Evolutionary conservation across 2,797 vertebrate genomes (phyloP).

Genomic region (Coendou prehensilis): DNA sequence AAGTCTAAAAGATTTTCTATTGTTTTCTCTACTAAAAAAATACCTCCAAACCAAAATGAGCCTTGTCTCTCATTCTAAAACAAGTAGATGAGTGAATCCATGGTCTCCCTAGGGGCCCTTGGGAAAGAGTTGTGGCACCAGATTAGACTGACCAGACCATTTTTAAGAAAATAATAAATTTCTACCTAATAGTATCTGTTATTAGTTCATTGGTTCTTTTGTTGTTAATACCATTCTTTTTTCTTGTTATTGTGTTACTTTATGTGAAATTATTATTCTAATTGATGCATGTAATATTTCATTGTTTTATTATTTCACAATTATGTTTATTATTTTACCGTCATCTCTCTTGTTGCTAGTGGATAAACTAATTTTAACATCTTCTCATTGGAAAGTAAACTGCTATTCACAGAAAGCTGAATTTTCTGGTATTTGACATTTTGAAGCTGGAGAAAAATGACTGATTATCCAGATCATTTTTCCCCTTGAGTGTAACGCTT

Average conservation of each 20-base stretch:
- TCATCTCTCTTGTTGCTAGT: not conserved
- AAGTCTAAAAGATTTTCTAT: not conserved
- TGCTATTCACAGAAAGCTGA: not conserved
- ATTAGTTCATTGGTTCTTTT: not conserved
- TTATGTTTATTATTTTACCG: not conserved
- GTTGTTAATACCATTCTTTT: not conserved
- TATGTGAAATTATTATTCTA: not conserved
- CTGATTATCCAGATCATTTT: slow-evolving; percentile 11
- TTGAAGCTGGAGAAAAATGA: slow-evolving; percentile 56
- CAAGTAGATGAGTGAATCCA: not conserved
- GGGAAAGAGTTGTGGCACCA: not conserved
- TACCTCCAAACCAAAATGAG: not conserved
- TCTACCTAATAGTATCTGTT: not conserved
- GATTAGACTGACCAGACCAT: not conserved
- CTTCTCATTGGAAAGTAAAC: slow-evolving; percentile 19
- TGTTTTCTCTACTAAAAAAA: not conserved
- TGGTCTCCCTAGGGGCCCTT: not conserved
- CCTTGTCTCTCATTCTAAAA: not conserved
- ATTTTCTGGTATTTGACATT: slow-evolving; percentile 43
- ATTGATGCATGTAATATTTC: not conserved
- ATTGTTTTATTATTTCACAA: not conserved
- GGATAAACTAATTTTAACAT: slow-evolving; percentile 24
- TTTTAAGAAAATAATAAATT: not conserved
- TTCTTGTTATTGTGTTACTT: not conserved
- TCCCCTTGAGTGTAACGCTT: not conserved